Evolutionary conservation across 2,888 invertebrate species (phyloP).

Genomic region (Hypomecis atomaria): DNA sequence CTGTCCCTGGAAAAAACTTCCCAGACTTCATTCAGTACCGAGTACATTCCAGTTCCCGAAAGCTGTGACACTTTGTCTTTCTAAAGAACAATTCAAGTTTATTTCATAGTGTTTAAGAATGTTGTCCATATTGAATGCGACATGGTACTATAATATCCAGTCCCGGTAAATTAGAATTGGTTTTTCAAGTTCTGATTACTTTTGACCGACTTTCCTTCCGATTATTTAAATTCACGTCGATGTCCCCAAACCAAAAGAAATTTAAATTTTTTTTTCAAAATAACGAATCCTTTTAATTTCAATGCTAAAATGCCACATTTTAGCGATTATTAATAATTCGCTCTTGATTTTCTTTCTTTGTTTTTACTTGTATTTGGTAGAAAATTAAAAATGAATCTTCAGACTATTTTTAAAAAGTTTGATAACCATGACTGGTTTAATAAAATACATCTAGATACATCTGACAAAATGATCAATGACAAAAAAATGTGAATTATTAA

Average conservation of each 20-base stretch:
- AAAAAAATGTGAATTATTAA: no score
- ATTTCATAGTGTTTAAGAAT: background rate
- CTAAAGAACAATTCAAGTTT: background rate
- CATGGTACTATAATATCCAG: conserved; percentile 1
- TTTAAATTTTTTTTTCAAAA: conserved; percentile 10
- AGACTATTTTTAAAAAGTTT: no score
- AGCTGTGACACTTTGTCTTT: conserved; percentile 11
- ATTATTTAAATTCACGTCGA: conserved; percentile 20
- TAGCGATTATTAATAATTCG: background rate
- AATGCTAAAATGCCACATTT: background rate
- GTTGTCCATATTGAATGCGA: background rate
- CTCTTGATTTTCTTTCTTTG: conserved; percentile 5
- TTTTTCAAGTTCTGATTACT: conserved; percentile 27
- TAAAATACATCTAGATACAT: no score
- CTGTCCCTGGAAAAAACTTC: conserved; percentile 10
- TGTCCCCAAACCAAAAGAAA: background rate
- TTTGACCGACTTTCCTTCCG: conserved; percentile 19
- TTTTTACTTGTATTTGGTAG: background rate
- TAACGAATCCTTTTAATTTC: conserved; percentile 17
- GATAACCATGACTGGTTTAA: no score
- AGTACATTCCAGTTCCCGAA: background rate
- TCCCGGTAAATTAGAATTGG: conserved; percentile 5
- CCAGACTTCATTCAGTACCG: background rate
- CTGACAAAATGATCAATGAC: no score
- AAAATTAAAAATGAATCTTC: no score